phyloP scores from a whole-genome alignment of 2,113 vertebrate genomes.

The Channa maculata region DNA sequence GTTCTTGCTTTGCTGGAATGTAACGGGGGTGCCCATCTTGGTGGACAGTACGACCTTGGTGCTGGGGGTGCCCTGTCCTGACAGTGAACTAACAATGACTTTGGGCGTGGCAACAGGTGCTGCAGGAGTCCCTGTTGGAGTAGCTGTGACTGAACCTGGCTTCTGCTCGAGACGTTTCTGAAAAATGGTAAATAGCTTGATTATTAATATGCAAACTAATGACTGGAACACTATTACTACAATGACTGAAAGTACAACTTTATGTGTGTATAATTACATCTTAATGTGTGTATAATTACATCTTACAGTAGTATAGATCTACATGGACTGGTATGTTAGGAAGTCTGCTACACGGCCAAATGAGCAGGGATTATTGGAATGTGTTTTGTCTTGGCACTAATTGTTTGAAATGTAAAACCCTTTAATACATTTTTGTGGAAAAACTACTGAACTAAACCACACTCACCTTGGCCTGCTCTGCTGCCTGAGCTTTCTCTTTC shows the following conservation, averaged over 20 bases:
- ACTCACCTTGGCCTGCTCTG: slow-evolving; percentile 95
- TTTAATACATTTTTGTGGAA: no score
- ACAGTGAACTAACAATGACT: slow-evolving; percentile 71
- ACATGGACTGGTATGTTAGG: neutral
- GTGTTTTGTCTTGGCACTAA: neutral
- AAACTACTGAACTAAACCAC: neutral
- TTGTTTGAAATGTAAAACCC: neutral
- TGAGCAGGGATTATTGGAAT: neutral
- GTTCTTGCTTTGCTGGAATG: slow-evolving; percentile 99
- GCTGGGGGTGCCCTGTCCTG: slow-evolving; percentile 88
- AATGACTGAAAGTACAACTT: neutral
- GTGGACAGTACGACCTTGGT: slow-evolving; percentile 95
- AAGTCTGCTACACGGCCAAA: neutral
- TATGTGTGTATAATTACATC: neutral
- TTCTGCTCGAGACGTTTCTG: slow-evolving; percentile 98
- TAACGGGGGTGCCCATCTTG: slow-evolving; percentile 96
- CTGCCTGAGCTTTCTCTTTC: slow-evolving; percentile 97
- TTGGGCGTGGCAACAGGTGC: slow-evolving; percentile 88
- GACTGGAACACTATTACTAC: no score
- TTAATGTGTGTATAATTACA: neutral
- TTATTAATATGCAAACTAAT: slow-evolving; percentile 1
- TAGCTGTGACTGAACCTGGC: slow-evolving; percentile 76
- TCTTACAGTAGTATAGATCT: neutral
- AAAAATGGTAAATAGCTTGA: neutral
- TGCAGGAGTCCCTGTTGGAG: slow-evolving; percentile 83